A percentile compares a stretch with the other conserved stretches of the same genome.
Conservation (phyloP, 2,888 invertebrate genomes). For the Mellilla xanthometata region DNA sequence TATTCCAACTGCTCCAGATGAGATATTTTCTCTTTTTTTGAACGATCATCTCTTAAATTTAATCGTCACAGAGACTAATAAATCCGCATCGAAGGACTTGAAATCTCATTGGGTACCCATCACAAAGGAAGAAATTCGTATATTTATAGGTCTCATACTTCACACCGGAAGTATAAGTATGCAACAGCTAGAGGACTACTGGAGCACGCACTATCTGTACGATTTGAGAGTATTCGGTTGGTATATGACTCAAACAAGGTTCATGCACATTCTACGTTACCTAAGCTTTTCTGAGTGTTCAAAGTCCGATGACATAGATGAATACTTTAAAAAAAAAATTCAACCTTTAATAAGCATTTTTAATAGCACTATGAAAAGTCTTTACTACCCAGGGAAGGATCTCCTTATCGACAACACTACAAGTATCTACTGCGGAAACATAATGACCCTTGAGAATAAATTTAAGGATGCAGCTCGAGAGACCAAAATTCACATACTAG, state of each 20-base stretch:
- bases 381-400: conserved; percentile 2
- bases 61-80: conserved; percentile 1
- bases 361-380: conserved; percentile 2
- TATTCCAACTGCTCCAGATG: conserved; percentile 26
- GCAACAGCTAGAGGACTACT: conserved; percentile 7
- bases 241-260: conserved; percentile 9
- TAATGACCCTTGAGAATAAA: not conserved
- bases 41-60: conserved; percentile 24
- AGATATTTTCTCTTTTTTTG: conserved; percentile 30
- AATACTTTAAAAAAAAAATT: too few species aligned
- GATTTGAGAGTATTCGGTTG: not conserved
- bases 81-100: not conserved
- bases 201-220: conserved; percentile 13
- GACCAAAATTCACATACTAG: too few species aligned
- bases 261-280: conserved; percentile 3
- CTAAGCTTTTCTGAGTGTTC: conserved; percentile 5
- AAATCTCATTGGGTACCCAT: not conserved
- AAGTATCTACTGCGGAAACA: not conserved
- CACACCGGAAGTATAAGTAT: conserved; percentile 11
- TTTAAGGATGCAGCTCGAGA: too few species aligned
- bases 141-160: conserved; percentile 9
- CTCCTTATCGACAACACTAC: not conserved
- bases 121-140: not conserved
- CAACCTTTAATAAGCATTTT: conserved; percentile 10
- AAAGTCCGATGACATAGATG: not conserved